Evolutionary conservation across 2,888 invertebrate species (phyloP), one percentile per base, ranked within the genome.

Genomic region (Chorisops tibialis): DNA sequence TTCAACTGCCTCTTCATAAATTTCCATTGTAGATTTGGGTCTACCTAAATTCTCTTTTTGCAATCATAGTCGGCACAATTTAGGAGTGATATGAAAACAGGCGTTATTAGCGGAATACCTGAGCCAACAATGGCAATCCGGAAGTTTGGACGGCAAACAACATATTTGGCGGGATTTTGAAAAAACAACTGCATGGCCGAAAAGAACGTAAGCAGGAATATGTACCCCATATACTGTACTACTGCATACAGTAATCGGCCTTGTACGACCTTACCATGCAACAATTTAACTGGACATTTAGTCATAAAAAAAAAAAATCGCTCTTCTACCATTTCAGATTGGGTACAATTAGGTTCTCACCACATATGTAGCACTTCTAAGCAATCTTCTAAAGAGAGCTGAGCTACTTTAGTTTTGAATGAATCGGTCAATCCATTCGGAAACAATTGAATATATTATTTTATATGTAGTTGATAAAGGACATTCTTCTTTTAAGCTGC

Each of bases 221-320:
- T 78, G 69, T 83, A 82, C 71, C 84, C 84, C 71, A 85, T 80
- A 68, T 86, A 85, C 37, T 79, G 76, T 1, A 85, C n/a, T n/a
- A n/a, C 82, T 0, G 83, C 81, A 68, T 79, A 80, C 71, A 82
- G 81, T 1, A 82, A 73, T 52, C 78, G 75, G 18, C 87, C 87
- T 30, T 74, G 69, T 12, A 76, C 69, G 48, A 80, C 75, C 58
- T 72, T 74, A n/a, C 87, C 83, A 64, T 80, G 77, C 66, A 80
- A 80, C 67, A 87, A 78, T 66, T 85, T 82, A 3, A 87, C 85
- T 4, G 88, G 87, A 70, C 88, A 88, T 68, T 81, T 76, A 54
- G 79, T 81, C 39, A 75, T 79, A 85, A 86, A n/a, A n/a, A n/a
- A n/a, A n/a, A n/a, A n/a, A n/a, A 87, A 48, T 80, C 77, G 3